These are phyloP conservation scores for Drosophila kuntzei DNA, from an alignment of 2,888 invertebrate species.

Conservation along the genomic window DNA sequence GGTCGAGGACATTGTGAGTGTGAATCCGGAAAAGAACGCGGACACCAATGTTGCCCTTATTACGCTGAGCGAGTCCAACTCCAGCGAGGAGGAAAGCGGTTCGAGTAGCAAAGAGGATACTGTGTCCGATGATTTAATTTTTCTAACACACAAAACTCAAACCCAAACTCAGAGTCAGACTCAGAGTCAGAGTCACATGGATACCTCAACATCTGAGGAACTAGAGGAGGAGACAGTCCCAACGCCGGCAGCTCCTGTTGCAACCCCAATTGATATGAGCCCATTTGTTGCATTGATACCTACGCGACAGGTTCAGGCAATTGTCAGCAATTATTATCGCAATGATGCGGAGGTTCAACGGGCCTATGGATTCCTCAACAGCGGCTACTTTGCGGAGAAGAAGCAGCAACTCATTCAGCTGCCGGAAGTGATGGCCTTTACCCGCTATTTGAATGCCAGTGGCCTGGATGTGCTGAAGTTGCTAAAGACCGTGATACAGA, in stretches of 20 bases:
- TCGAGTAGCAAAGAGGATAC: slow-evolving; percentile 36
- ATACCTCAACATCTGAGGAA: slow-evolving; percentile 19
- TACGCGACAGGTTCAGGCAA: slow-evolving; percentile 74
- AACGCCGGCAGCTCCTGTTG: slow-evolving; percentile 4
- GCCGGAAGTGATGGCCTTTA: slow-evolving; percentile 81
- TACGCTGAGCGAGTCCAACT: slow-evolving; percentile 46
- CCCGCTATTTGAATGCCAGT: slow-evolving; percentile 81
- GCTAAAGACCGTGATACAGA: slow-evolving; percentile 66
- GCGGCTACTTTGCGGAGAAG: slow-evolving; percentile 73
- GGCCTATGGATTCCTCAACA: slow-evolving; percentile 78
- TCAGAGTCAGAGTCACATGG: slow-evolving; percentile 12
- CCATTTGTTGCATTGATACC: slow-evolving; percentile 83
- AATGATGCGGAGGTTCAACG: slow-evolving; percentile 83
- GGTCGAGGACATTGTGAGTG: slow-evolving; percentile 55
- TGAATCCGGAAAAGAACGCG: not conserved
- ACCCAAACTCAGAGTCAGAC: slow-evolving; percentile 6
- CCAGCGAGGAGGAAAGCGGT: slow-evolving; percentile 21
- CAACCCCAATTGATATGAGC: slow-evolving; percentile 80
- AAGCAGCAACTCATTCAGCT: slow-evolving; percentile 74
- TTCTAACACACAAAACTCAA: slow-evolving; percentile 57
- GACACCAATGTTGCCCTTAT: slow-evolving; percentile 49
- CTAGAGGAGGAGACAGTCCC: slow-evolving; percentile 3
- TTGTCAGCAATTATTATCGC: slow-evolving; percentile 80
- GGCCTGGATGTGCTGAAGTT: slow-evolving; percentile 83
- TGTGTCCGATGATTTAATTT: slow-evolving; percentile 82